Conservation (phyloP, 2,888 invertebrate species). For the Vannuccia rotundouncinata region DNA sequence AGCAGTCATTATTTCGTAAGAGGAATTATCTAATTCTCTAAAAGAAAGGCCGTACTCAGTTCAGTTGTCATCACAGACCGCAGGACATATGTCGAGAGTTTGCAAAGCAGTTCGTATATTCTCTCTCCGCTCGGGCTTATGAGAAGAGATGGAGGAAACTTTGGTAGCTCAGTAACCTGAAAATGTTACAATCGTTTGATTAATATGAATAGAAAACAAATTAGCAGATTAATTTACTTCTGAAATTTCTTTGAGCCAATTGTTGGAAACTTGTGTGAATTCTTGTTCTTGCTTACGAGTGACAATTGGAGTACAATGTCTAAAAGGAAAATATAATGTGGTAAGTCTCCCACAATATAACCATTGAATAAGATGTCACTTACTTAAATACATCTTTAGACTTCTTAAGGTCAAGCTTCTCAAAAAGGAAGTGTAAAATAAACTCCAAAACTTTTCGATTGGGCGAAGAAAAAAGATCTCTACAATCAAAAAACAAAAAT, state of each 20-base stretch:
- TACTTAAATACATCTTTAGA: neutral
- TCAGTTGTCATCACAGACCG: neutral
- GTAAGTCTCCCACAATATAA: neutral
- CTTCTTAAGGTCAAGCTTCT: neutral
- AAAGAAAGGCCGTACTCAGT: neutral
- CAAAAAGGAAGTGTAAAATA: neutral
- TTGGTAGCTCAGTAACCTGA: neutral
- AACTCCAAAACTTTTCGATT: conserved; percentile 15
- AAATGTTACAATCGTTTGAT: neutral
- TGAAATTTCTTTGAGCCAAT: conserved; percentile 7
- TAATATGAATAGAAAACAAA: neutral
- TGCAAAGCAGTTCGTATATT: neutral
- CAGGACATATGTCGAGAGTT: neutral
- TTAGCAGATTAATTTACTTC: neutral
- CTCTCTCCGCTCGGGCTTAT: neutral
- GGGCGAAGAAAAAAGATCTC: neutral
- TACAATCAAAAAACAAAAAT: neutral
- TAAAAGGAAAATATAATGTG: neutral
- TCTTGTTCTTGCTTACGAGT: neutral
- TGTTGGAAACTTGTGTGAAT: conserved; percentile 2
- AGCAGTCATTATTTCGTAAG: no score
- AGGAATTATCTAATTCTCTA: neutral
- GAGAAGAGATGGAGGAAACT: neutral
- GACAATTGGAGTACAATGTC: neutral
- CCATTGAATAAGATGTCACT: neutral